Conservation (phyloP, 35 echinoderm and acorn worm species). For the Ophiothrix spiculata region DNA sequence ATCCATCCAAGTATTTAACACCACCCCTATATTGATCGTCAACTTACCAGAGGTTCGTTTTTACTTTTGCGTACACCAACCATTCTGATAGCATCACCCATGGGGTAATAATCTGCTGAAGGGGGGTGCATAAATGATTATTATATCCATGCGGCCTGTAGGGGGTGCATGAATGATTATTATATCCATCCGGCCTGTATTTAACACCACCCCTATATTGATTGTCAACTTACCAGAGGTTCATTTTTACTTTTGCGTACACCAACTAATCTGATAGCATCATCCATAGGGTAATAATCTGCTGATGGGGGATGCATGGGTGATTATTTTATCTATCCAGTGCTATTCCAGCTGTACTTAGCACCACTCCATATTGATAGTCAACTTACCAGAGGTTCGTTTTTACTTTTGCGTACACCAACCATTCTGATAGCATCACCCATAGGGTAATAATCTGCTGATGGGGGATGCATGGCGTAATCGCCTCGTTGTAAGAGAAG, state of each 20-base stretch:
- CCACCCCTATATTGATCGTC: no score
- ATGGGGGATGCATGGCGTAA: not conserved
- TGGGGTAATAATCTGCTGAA: slow-evolving; percentile 31
- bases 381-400: slow-evolving; percentile 87
- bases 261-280: slow-evolving; percentile 77
- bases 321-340: not conserved
- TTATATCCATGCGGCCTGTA: no score
- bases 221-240: slow-evolving; percentile 67
- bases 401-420: slow-evolving; percentile 72
- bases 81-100: slow-evolving; percentile 72
- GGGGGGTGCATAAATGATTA: no score
- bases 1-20: no score
- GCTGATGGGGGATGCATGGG: not conserved
- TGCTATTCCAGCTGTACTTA: slow-evolving; percentile 34
- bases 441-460: slow-evolving; percentile 31
- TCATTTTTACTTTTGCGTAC: slow-evolving; percentile 68
- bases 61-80: slow-evolving; percentile 80
- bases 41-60: slow-evolving; percentile 83
- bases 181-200: no score
- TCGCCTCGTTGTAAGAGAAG: slow-evolving; percentile 19
- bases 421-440: slow-evolving; percentile 82
- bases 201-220: no score
- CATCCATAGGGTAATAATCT: slow-evolving; percentile 33
- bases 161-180: no score
- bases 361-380: slow-evolving; percentile 40